Base-by-base conservation (phyloP, 2,888 invertebrate genomes). In the Antitype chi region DNA sequence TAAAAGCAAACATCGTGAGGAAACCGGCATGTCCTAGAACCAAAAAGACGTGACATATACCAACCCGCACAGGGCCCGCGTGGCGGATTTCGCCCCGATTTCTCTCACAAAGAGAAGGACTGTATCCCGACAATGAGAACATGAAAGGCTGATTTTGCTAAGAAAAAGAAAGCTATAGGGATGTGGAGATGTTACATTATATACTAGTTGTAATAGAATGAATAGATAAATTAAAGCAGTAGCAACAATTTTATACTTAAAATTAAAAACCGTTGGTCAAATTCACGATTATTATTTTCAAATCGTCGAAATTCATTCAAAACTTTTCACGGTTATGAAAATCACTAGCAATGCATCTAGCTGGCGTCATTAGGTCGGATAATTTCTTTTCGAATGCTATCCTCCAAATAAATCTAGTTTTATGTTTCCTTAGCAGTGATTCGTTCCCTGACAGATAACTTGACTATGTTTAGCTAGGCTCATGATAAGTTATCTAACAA, bases 331-430 rank as follows among this genome's bases (percentile, higher is more conserved):
- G 17, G n/a, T 20, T 23, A 20, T 43, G 25, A 6, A 62, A 28
- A n/a, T 62, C 23, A 67, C 13, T 17, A 32, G 17, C 20, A n/a
- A 32, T 20, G 25, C 47, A 49, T 20, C 4, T 59, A 32, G 20
- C n/a, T 47, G 11, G 9, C 4, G 15, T 15, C 47, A 25, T 49
- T 59, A 59, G n/a, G 17, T 2, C 13, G 9, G 13, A 43, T 60
- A 15, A 75, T 75, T 43, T 28, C 47, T 28, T 75, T 63, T 23
- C 8, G 8, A 75, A 52, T 28, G 15, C 17, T 52, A 43, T 60
- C 17, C 15, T 28, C 23, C 13, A 62, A 62, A 62, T 60, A 53
- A 76, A 74, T 75, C 43, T 23, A 47, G 28, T 75, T 63, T 75
- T 62, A 76, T 74, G 53, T 62, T 76, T 62, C 17, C 52, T 60